These are phyloP conservation scores for Pseudoips prasinana DNA, from an alignment of 2,888 invertebrate species.

Conservation along the genomic window DNA sequence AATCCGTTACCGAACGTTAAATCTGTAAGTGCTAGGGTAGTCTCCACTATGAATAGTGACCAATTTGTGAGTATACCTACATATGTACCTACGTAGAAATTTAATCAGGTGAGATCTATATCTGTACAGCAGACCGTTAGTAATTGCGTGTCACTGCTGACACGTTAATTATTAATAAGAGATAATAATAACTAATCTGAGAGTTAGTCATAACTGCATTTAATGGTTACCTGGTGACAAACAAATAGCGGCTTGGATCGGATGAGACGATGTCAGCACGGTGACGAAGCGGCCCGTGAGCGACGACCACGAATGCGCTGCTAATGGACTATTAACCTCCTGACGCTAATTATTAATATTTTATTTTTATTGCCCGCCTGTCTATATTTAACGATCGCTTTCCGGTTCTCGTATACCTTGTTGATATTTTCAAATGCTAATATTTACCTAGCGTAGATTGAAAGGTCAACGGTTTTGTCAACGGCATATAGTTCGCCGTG, in stretches of 20 bases:
- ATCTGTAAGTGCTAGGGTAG: no score
- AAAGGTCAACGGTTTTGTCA: conserved; percentile 60
- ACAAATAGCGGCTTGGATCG: conserved; percentile 4
- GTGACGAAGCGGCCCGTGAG: conserved; percentile 19
- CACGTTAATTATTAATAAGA: no score
- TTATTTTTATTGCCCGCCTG: conserved; percentile 67
- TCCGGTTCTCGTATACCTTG: conserved; percentile 63
- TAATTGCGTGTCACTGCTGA: conserved; percentile 9
- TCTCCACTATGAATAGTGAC: no score
- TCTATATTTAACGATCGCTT: conserved; percentile 67
- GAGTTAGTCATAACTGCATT: conserved; percentile 32
- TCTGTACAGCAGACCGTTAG: background rate
- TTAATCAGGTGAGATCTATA: no score
- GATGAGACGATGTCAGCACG: background rate
- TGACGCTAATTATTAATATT: conserved; percentile 73
- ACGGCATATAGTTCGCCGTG: conserved; percentile 39
- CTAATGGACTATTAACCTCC: conserved; percentile 70
- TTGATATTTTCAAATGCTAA: conserved; percentile 62
- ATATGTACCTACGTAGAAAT: no score
- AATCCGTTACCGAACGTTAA: no score
- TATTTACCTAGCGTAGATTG: conserved; percentile 64
- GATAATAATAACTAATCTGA: conserved; percentile 3
- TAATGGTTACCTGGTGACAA: conserved; percentile 4
- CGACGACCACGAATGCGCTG: conserved; percentile 43
- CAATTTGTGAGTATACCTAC: no score